Conservation (phyloP, 2,888 invertebrate species). For the Colostygia pectinataria region DNA sequence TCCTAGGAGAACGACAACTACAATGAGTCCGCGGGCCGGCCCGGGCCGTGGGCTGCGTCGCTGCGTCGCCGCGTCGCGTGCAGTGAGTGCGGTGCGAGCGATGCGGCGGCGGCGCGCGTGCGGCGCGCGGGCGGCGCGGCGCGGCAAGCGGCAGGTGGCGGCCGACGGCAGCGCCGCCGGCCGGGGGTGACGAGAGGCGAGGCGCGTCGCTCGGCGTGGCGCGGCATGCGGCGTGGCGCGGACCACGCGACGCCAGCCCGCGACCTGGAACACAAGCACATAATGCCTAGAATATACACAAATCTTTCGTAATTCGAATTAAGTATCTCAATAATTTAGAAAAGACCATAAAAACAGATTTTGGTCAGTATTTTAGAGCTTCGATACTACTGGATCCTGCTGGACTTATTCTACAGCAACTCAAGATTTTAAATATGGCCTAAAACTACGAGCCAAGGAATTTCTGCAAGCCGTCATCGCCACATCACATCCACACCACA, state of each 20-base stretch:
- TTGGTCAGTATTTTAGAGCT: no score
- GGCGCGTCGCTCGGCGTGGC: slow-evolving; percentile 32
- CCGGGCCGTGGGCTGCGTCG: slow-evolving; percentile 17
- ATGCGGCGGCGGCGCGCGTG: slow-evolving; percentile 22
- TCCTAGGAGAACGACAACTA: slow-evolving; percentile 17
- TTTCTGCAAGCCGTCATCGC: no score
- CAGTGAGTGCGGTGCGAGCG: slow-evolving; percentile 28
- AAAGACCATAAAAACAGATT: no score
- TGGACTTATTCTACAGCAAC: no score
- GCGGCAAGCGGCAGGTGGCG: background rate
- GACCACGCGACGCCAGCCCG: slow-evolving; percentile 39
- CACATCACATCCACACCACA: no score
- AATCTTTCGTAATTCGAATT: no score
- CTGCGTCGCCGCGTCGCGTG: slow-evolving; percentile 23
- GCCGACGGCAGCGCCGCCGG: slow-evolving; percentile 32
- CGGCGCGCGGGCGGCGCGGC: slow-evolving; percentile 26
- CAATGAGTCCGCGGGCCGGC: slow-evolving; percentile 23
- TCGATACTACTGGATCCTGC: no score
- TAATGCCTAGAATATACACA: no score
- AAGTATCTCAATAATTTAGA: no score
- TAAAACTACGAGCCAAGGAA: no score
- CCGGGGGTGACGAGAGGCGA: slow-evolving; percentile 23
- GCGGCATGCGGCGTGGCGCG: background rate
- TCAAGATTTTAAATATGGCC: no score
- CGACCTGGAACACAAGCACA: slow-evolving; percentile 48